Conservation (phyloP, 2,113 vertebrate genomes). For the Ceyx cyanopectus region DNA sequence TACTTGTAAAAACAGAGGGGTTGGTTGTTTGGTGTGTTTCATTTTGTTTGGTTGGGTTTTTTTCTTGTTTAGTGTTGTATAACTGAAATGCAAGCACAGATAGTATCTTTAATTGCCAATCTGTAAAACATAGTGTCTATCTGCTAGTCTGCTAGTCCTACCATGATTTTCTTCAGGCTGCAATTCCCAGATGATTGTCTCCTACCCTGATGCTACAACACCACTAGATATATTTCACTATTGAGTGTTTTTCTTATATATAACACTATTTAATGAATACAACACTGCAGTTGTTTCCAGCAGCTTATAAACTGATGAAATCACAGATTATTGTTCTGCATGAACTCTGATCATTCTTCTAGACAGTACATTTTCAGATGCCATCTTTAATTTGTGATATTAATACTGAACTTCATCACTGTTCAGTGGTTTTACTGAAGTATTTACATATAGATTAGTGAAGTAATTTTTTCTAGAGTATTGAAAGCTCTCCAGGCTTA, state of each 20-base stretch:
- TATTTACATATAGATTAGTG: constrained; percentile 78
- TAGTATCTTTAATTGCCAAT: neutral
- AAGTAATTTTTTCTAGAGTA: constrained; percentile 57
- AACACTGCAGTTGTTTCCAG: constrained; percentile 7
- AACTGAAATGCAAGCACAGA: neutral
- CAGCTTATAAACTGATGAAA: constrained; percentile 67
- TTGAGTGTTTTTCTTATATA: constrained; percentile 21
- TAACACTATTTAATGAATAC: constrained; percentile 33
- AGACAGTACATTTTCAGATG: constrained; percentile 61
- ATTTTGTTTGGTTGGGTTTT: neutral
- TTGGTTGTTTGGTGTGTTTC: neutral
- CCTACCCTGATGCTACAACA: constrained; percentile 28
- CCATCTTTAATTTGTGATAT: constrained; percentile 77
- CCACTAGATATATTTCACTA: constrained; percentile 57
- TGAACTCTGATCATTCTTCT: constrained; percentile 69
- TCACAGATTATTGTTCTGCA: constrained; percentile 58
- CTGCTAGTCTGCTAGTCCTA: neutral
- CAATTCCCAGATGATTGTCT: constrained; percentile 35
- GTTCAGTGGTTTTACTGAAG: constrained; percentile 77
- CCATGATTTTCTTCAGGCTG: neutral
- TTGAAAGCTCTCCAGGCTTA: constrained; percentile 67
- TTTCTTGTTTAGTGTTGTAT: neutral
- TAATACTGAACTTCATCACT: constrained; percentile 75
- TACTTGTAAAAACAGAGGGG: neutral
- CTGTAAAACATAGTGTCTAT: neutral